phyloP scores from a whole-genome alignment of 2,113 vertebrate species.

The Lepisosteus osseus region DNA sequence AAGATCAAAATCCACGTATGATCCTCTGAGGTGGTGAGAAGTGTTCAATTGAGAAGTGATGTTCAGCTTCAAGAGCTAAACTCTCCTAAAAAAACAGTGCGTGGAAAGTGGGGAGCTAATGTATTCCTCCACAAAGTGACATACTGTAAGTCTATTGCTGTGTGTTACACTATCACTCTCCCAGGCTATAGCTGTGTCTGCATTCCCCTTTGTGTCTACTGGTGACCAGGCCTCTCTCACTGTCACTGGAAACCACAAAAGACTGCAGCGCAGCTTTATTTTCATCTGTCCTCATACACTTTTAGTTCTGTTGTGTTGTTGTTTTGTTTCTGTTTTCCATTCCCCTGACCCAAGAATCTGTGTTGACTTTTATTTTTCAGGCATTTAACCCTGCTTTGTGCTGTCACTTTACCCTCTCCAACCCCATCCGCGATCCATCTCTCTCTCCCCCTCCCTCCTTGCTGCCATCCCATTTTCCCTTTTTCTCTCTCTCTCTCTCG shows the following conservation, averaged over 20 bases:
- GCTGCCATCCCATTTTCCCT: slow-evolving; percentile 3
- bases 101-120: too few species aligned
- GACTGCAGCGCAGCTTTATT: neutral
- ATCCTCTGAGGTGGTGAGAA: too few species aligned
- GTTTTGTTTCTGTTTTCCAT: slow-evolving; percentile 8
- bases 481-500: slow-evolving; percentile 20
- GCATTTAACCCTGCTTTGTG: slow-evolving; percentile 92
- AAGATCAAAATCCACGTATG: too few species aligned
- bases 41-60: too few species aligned
- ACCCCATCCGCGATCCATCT: slow-evolving; percentile 42
- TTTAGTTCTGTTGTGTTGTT: neutral
- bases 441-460: slow-evolving; percentile 26
- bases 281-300: neutral
- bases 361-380: slow-evolving; percentile 91
- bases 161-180: too few species aligned
- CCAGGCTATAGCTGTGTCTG: too few species aligned
- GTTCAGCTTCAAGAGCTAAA: too few species aligned
- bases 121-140: too few species aligned
- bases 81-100: too few species aligned
- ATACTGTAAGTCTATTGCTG: too few species aligned
- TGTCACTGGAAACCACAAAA: neutral
- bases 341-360: slow-evolving; percentile 46
- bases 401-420: slow-evolving; percentile 75
- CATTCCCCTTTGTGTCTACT: too few species aligned
- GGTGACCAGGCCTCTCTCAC: neutral